These are phyloP conservation scores for Pachypanchax playfairii DNA, from an alignment of 2,113 vertebrate species.

Conservation along the genomic window DNA sequence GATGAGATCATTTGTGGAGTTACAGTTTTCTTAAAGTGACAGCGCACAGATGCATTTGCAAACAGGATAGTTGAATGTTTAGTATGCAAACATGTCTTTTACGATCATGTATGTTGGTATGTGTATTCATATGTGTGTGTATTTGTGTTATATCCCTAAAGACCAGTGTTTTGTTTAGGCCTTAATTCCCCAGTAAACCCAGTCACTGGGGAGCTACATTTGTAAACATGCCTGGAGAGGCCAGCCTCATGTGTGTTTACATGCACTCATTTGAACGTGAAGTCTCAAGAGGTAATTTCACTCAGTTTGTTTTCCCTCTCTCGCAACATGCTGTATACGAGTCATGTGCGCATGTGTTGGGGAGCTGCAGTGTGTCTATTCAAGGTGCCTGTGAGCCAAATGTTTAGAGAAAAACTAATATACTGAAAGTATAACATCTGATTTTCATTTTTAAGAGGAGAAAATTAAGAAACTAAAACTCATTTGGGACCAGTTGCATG, in stretches of 20 bases:
- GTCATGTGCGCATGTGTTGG: conserved; percentile 27
- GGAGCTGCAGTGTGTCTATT: conserved; percentile 5
- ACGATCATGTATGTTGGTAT: conserved; percentile 2
- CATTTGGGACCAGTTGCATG: conserved; percentile 16
- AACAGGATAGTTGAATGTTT: neutral
- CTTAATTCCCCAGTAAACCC: conserved; percentile 51
- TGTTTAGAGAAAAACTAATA: conserved; percentile 53
- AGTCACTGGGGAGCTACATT: conserved; percentile 71
- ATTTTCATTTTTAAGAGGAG: conserved; percentile 8
- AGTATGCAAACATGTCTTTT: neutral
- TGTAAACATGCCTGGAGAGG: conserved; percentile 78
- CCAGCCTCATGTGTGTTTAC: conserved; percentile 36
- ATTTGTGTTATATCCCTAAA: conserved; percentile 50
- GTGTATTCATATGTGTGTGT: conserved; percentile 4
- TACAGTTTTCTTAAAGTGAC: neutral
- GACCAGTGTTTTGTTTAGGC: conserved; percentile 70
- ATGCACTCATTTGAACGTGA: conserved; percentile 31
- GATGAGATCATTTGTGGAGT: neutral
- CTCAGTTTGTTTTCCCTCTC: conserved; percentile 54
- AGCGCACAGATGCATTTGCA: neutral
- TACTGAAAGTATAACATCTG: conserved; percentile 15
- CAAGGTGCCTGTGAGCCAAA: conserved; percentile 47
- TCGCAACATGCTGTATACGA: conserved; percentile 42
- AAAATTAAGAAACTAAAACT: conserved; percentile 17
- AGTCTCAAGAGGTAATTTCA: conserved; percentile 70